Base-by-base conservation (phyloP, 2,113 vertebrate species). In the Emydura subglobosa region DNA sequence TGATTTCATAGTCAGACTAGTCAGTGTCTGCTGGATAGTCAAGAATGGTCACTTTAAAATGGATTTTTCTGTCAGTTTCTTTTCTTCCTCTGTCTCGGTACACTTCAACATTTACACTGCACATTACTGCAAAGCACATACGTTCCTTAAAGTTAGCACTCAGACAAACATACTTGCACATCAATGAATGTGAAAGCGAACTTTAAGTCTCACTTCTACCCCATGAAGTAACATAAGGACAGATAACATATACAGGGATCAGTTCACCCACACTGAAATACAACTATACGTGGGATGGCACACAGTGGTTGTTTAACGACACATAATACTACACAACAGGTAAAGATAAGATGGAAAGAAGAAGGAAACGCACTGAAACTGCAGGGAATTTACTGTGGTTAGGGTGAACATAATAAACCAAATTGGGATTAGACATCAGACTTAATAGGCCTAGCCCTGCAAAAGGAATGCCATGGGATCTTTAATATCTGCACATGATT, bases 11-110 rank as follows among this genome's bases (percentile, higher is more conserved):
- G 8, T 50, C 54, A 82, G 94, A 82, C 83, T 85, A 72, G 84
- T 79, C 82, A 89, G 3, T 19, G 51, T 94, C 96, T 90, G 91
- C 68, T 94, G 87, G 93, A 94, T 85, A 57, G 47, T 96, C 57
- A 83, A 80, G 88, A 88, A 79, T 2, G 65, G 65, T 96, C 89
- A 91, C 97, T 92, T 65, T 72, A 89, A 89, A 96, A 61, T 94
- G 87, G 86, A 80, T 59, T 88, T 91, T 97, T 98, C 96, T 53
- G 10, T 92, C 95, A 94, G 93, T 79, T 86, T 91, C 87, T 89
- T 82, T 59, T 89, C 83, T 85, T 91, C 84, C 82, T 93, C 85
- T 68, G 85, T 88, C 89, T 39, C 85, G 89, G 79, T 92, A 87
- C 87, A 92, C 83, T 95, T 96, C 84, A 95, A 90, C 94, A 83